These are phyloP conservation scores for Serripes groenlandicus DNA, from an alignment of 2,888 invertebrate genomes.

Conservation along the genomic window DNA sequence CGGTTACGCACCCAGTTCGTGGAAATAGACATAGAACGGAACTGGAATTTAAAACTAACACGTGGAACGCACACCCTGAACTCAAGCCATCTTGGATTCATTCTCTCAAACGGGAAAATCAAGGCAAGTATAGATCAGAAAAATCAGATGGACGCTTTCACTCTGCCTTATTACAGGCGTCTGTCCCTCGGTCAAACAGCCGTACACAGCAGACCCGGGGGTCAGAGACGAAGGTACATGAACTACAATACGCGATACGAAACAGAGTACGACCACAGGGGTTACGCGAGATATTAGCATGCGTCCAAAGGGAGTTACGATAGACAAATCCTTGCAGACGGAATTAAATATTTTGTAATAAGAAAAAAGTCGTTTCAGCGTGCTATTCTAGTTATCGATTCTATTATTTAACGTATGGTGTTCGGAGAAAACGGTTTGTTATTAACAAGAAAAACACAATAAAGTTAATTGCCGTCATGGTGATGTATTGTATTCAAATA, in stretches of 20 bases:
- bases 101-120: conserved; percentile 78
- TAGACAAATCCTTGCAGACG: too few species aligned
- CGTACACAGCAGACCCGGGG: conserved; percentile 45
- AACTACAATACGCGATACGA: conserved; percentile 6
- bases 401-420: too few species aligned
- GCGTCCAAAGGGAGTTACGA: neutral
- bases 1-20: conserved; percentile 84
- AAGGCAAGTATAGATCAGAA: conserved; percentile 77
- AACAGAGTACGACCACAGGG: conserved; percentile 47
- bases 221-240: conserved; percentile 4
- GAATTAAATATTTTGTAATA: too few species aligned
- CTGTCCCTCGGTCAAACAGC: conserved; percentile 57
- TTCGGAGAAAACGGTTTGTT: too few species aligned
- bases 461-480: too few species aligned
- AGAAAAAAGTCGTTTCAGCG: too few species aligned
- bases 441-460: too few species aligned
- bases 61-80: conserved; percentile 79
- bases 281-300: neutral
- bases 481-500: too few species aligned
- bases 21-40: conserved; percentile 85
- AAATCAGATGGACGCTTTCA: conserved; percentile 72
- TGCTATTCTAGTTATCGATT: too few species aligned
- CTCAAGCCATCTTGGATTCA: conserved; percentile 72
- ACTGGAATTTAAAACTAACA: conserved; percentile 80
- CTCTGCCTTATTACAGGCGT: conserved; percentile 69